A percentile compares a stretch with the other conserved stretches of the same genome.
Conservation (phyloP, 2,797 vertebrate species). For the Oceanodroma leucorhoa region DNA sequence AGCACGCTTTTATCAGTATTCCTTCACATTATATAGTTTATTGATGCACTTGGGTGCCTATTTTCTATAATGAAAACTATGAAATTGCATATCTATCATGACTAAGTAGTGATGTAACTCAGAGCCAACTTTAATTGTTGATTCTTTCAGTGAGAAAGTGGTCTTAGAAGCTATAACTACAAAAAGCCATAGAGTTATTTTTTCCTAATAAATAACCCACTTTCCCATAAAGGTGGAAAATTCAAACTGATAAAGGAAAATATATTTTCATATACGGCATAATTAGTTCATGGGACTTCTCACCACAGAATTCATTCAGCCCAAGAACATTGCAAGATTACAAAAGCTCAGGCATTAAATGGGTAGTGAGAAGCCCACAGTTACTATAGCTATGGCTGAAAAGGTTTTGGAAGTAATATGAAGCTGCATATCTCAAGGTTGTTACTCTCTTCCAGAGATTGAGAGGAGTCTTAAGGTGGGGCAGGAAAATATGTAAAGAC, state of each 20-base stretch:
- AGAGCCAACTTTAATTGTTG: conserved; percentile 48
- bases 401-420: background rate
- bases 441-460: background rate
- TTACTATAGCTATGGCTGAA: background rate
- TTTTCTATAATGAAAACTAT: conserved; percentile 61
- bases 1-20: conserved; percentile 47
- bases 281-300: background rate
- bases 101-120: conserved; percentile 47
- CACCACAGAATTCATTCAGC: background rate
- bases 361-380: background rate
- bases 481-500: background rate
- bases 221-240: conserved; percentile 12
- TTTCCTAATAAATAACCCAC: background rate
- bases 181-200: background rate
- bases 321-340: background rate
- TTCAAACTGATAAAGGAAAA: conserved; percentile 9
- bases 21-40: conserved; percentile 44
- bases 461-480: background rate
- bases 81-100: conserved; percentile 62
- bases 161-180: background rate
- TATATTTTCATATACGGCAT: background rate
- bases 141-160: conserved; percentile 1
- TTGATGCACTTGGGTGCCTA: conserved; percentile 59
- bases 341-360: background rate
- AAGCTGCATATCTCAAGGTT: background rate